A percentile compares a stretch with the other conserved stretches of the same genome.
Evolutionary conservation across 2,113 vertebrate genomes (phyloP).

Genomic region (Mystacornis crossleyi): DNA sequence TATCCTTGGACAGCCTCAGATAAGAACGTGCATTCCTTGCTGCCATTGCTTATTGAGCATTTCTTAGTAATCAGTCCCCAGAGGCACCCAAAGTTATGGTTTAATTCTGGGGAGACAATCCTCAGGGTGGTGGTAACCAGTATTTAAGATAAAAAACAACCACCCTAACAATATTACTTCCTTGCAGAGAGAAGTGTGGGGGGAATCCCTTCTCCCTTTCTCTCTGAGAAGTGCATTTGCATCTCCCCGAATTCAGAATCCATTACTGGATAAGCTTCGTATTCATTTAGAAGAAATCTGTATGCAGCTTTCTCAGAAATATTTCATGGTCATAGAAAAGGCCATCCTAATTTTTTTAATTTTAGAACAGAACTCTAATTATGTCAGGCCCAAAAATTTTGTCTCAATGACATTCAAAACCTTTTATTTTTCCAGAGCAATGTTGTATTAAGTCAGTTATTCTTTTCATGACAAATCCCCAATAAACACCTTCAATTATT

Average conservation of each 20-base stretch:
- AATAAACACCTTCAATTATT: conserved; percentile 44
- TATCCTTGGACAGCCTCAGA: background rate
- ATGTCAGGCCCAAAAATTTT: background rate
- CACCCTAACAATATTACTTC: background rate
- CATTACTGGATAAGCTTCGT: background rate
- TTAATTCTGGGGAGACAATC: background rate
- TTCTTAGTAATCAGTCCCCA: background rate
- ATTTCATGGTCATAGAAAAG: background rate
- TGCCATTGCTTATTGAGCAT: background rate
- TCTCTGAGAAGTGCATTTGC: background rate
- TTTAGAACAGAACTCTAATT: background rate
- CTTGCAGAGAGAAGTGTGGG: background rate
- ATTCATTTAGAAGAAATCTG: background rate
- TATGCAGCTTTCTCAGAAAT: background rate
- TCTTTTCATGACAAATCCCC: conserved; percentile 10
- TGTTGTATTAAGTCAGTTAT: background rate
- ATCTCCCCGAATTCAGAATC: background rate
- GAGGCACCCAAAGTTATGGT: background rate
- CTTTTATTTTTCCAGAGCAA: background rate
- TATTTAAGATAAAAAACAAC: background rate
- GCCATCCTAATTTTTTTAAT: background rate
- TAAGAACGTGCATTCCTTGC: background rate
- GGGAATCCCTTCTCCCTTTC: background rate
- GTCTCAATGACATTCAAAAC: background rate
- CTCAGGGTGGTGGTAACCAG: background rate